A percentile compares a stretch with the other conserved stretches of the same genome.
Conservation (phyloP, 2,113 vertebrate genomes). For the Pelodiscus sinensis region DNA sequence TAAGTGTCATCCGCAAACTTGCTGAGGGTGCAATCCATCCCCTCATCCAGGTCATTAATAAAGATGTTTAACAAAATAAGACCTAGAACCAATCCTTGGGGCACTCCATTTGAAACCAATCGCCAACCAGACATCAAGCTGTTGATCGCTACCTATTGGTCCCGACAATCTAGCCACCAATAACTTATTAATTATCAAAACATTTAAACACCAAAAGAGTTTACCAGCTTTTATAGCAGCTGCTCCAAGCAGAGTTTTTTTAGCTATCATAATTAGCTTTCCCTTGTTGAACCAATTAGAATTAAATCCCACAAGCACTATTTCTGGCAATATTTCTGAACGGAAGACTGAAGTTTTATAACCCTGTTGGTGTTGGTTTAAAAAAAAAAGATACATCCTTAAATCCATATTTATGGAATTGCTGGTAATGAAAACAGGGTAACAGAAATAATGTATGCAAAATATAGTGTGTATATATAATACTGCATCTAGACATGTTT, state of each 20-base stretch:
- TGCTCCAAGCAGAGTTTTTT: slow-evolving; percentile 30
- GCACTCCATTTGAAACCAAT: no score
- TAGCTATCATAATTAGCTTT: slow-evolving; percentile 29
- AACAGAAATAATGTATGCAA: background rate
- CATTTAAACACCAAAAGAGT: background rate
- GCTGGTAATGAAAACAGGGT: slow-evolving; percentile 1
- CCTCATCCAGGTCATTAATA: no score
- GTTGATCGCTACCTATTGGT: no score
- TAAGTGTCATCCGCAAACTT: no score
- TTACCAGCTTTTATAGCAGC: slow-evolving; percentile 15
- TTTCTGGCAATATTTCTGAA: slow-evolving; percentile 25
- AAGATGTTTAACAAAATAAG: no score
- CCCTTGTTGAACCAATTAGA: slow-evolving; percentile 39
- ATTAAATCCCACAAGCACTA: background rate
- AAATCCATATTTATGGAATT: background rate
- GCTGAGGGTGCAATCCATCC: no score
- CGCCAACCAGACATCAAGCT: no score
- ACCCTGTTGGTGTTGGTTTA: slow-evolving; percentile 5
- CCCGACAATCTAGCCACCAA: no score
- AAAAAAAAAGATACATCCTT: background rate
- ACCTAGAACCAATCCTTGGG: no score
- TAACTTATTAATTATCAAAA: slow-evolving; percentile 33
- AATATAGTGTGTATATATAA: background rate
- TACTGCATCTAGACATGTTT: background rate
- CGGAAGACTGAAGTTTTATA: background rate